Percentiles rank a stretch among this genome's conserved stretches.
Evolutionary conservation across 2,797 vertebrate species (phyloP).

Genomic region (Parambassis ranga): DNA sequence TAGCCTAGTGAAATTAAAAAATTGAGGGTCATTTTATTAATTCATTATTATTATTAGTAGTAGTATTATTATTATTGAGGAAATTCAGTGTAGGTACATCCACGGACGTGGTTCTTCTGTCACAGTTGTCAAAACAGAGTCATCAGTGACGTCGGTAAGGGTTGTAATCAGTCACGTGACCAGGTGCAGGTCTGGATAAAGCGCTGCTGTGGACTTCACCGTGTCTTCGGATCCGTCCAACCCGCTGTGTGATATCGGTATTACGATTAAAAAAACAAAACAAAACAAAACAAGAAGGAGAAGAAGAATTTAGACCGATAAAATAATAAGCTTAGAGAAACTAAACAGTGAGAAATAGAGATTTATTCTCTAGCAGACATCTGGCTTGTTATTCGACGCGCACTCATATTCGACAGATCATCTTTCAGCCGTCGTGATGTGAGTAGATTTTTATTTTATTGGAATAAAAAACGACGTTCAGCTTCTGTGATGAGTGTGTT

Average conservation of each 20-base stretch:
- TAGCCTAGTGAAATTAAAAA: too few species aligned
- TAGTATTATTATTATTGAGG: too few species aligned
- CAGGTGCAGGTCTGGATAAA: constrained; percentile 74
- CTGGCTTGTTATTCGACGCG: constrained; percentile 15
- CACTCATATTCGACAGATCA: constrained; percentile 23
- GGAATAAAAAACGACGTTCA: neutral
- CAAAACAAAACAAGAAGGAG: neutral
- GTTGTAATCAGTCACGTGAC: constrained; percentile 79
- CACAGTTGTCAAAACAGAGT: constrained; percentile 29
- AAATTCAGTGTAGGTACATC: too few species aligned
- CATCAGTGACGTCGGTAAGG: constrained; percentile 71
- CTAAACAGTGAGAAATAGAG: neutral
- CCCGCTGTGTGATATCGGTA: neutral
- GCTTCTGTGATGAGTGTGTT: neutral
- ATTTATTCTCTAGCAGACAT: neutral
- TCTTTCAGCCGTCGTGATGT: constrained; percentile 57
- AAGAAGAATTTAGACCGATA: too few species aligned
- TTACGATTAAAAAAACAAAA: neutral
- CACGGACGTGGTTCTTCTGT: constrained; percentile 12
- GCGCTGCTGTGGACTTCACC: constrained; percentile 45
- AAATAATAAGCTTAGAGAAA: neutral
- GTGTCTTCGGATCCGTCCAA: constrained; percentile 1
- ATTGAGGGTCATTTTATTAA: too few species aligned
- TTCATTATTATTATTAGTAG: too few species aligned
- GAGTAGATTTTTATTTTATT: constrained; percentile 56